These are phyloP conservation scores for Eremobia ochroleuca DNA, from an alignment of 2,888 invertebrate genomes.

Conservation along the genomic window DNA sequence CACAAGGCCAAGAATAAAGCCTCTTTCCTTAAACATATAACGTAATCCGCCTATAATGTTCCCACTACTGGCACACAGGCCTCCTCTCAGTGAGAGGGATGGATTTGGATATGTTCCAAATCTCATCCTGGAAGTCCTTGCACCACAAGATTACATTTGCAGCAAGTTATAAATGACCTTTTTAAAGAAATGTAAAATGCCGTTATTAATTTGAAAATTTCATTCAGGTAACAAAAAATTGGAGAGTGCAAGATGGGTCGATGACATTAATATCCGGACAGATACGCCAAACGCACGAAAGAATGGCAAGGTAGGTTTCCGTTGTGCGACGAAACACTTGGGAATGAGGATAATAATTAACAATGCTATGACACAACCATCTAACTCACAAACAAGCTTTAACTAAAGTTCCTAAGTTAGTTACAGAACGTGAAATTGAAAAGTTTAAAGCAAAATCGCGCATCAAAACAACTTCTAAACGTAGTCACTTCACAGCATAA, in stretches of 20 bases:
- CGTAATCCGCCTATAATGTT: not conserved
- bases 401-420: not conserved
- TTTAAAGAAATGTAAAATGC: not conserved
- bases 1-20: not conserved
- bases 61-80: no score
- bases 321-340: no score
- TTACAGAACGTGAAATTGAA: not conserved
- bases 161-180: not conserved
- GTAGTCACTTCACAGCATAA: not conserved
- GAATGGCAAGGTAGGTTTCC: not conserved
- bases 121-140: not conserved
- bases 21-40: not conserved
- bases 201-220: not conserved
- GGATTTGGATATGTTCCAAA: no score
- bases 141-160: not conserved
- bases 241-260: not conserved
- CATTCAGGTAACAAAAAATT: not conserved
- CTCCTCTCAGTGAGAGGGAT: no score
- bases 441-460: no score
- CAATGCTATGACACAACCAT: not conserved
- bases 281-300: not conserved
- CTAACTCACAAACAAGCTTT: not conserved
- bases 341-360: not conserved
- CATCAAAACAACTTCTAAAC: not conserved
- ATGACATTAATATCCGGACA: not conserved